Base-by-base conservation (phyloP, 2,113 vertebrate species). In the chimpanzee (Pan troglodytes) region DNA sequence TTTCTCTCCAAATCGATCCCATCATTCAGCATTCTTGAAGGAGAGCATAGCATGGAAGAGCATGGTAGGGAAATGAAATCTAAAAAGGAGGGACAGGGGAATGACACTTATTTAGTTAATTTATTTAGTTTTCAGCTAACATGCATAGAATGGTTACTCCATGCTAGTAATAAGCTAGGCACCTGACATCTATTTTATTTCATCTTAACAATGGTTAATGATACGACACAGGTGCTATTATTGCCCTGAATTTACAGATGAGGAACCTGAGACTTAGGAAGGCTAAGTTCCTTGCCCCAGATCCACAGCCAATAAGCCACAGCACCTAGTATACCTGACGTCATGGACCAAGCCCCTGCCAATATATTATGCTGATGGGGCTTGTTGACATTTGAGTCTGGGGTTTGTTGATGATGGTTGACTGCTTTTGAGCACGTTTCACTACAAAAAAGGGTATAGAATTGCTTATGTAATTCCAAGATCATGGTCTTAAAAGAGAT, bases 401-500 rank as follows among this genome's bases (percentile, higher is more conserved):
- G 48, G 83, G 91, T 88, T 96, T 93, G 84, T 82, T 95, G 93
- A 95, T 96, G 85, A 95, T 68, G 27, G 72, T 96, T 98, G 85
- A 90, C 67, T 95, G 64, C 27, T 96, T 86, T 57, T 94, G 94
- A 97, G 88, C 5, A 61, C 27, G 81, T 92, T 94, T 95, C 67
- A 82, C 92, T 80, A 17, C 16, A 50, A 73, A 73, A 12, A 38
- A 35, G 72, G 82, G 70, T 68, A 96, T 93, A 85, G 85, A 98
- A 96, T 88, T 95, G 38, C 89, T 97, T 82, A 57, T 83, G 96
- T 86, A 98, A 97, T 88, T 78, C 70, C 45, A 84, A 97, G 50
- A 75, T 96, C 27, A 83, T 72, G 88, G 18, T 91, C 68, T 97
- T 96, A 92, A 96, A 96, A 97, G 87, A 96, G 85, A 78, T 68